These are phyloP conservation scores for Actinernus sp. DNA, from an alignment of 92 coral and sea anemone genomes.

Conservation along the genomic window DNA sequence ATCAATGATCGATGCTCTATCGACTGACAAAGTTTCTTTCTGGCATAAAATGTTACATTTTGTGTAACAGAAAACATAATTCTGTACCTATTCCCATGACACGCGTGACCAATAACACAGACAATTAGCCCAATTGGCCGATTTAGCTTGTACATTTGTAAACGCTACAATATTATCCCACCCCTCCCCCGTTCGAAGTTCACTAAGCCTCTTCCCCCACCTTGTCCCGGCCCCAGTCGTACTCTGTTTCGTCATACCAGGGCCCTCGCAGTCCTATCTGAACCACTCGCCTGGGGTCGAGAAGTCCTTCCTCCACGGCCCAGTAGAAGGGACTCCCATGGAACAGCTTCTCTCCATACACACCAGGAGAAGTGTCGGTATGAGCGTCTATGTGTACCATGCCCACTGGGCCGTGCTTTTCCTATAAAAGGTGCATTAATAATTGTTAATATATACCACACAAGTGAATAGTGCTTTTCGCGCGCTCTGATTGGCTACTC, in stretches of 20 bases:
- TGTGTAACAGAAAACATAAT: too few species aligned
- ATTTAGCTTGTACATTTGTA: not conserved
- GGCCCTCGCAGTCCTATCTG: conserved; percentile 78
- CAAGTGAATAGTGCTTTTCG: too few species aligned
- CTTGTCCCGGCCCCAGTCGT: conserved; percentile 41
- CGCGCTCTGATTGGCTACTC: too few species aligned
- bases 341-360: conserved; percentile 58
- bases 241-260: conserved; percentile 38
- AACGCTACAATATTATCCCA: not conserved
- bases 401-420: conserved; percentile 74
- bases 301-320: conserved; percentile 75
- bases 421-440: too few species aligned
- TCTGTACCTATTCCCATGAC: too few species aligned
- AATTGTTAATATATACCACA: too few species aligned
- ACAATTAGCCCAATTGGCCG: not conserved
- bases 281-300: conserved; percentile 72
- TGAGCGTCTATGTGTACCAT: conserved; percentile 76
- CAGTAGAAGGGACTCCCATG: conserved; percentile 77
- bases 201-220: conserved; percentile 5
- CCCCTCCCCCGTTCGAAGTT: not conserved
- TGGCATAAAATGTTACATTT: too few species aligned
- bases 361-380: conserved; percentile 52
- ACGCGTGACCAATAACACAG: too few species aligned
- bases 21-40: too few species aligned
- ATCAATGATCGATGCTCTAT: too few species aligned